These are phyloP conservation scores for Phalacrocorax carbo DNA, from an alignment of 2,113 vertebrate genomes.

Conservation along the genomic window DNA sequence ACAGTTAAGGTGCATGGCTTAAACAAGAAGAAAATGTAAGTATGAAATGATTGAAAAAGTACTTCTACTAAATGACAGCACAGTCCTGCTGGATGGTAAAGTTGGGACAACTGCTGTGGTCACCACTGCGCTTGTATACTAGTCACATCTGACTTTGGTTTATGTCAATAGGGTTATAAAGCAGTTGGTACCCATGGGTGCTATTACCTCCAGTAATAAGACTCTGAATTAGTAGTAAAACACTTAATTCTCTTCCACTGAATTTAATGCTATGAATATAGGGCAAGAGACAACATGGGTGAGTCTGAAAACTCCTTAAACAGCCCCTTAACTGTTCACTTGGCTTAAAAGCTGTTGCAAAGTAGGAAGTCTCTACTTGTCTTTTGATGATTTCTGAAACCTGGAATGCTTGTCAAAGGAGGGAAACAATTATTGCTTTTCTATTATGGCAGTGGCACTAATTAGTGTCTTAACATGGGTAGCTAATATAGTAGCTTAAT, in stretches of 20 bases:
- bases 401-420: background rate
- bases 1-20: rapidly evolving
- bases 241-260: constrained; percentile 9
- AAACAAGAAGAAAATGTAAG: background rate
- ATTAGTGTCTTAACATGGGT: background rate
- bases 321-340: background rate
- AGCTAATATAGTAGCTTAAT: background rate
- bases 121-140: background rate
- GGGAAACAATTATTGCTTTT: background rate
- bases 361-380: background rate
- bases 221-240: constrained; percentile 11
- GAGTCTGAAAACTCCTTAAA: background rate
- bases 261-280: background rate
- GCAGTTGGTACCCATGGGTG: background rate
- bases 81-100: background rate
- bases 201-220: background rate
- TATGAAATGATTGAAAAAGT: background rate
- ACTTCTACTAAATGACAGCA: background rate
- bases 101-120: background rate
- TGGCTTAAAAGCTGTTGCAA: background rate
- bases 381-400: background rate
- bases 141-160: background rate
- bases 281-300: background rate
- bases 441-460: background rate
- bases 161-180: background rate